Percentiles rank a stretch among this genome's conserved stretches.
Evolutionary conservation across 2,797 vertebrate species (phyloP).

Genomic region (Molossus alvarezi): DNA sequence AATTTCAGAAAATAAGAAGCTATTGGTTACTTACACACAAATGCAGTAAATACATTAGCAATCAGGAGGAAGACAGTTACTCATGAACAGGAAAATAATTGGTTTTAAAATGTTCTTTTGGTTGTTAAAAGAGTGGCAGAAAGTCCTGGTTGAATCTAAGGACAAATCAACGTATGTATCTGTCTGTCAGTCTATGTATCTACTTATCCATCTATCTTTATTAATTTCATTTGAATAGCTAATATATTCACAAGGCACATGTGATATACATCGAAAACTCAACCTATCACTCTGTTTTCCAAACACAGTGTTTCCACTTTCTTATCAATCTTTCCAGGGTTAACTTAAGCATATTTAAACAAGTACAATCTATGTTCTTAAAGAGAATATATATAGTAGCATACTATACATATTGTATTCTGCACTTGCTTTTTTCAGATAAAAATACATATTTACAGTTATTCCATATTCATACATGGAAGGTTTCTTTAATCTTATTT

Average conservation of each 20-base stretch:
- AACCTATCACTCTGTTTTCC: conserved; percentile 41
- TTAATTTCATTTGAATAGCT: conserved; percentile 44
- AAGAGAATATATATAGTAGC: background rate
- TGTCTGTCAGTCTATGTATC: background rate
- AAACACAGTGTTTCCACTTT: conserved; percentile 16
- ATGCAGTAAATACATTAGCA: background rate
- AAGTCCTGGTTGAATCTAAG: conserved; percentile 15
- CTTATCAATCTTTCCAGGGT: conserved; percentile 12
- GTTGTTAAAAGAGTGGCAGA: background rate
- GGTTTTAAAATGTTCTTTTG: background rate
- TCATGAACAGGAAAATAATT: conserved; percentile 35
- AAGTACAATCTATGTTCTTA: conserved; percentile 4
- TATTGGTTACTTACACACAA: conserved; percentile 16
- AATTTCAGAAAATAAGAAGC: conserved; percentile 1
- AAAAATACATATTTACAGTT: conserved; percentile 23
- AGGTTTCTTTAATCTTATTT: conserved; percentile 16
- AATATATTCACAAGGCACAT: background rate
- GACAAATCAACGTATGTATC: background rate
- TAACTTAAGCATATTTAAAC: conserved; percentile 8
- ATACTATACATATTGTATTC: background rate
- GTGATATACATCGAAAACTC: conserved; percentile 6
- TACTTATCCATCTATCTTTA: background rate
- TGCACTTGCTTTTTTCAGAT: conserved; percentile 21
- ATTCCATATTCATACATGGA: background rate
- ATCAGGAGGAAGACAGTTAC: conserved; percentile 33